These are phyloP conservation scores for Eurosta solidaginis DNA, from an alignment of 1,140 invertebrate genomes.

Conservation along the genomic window DNA sequence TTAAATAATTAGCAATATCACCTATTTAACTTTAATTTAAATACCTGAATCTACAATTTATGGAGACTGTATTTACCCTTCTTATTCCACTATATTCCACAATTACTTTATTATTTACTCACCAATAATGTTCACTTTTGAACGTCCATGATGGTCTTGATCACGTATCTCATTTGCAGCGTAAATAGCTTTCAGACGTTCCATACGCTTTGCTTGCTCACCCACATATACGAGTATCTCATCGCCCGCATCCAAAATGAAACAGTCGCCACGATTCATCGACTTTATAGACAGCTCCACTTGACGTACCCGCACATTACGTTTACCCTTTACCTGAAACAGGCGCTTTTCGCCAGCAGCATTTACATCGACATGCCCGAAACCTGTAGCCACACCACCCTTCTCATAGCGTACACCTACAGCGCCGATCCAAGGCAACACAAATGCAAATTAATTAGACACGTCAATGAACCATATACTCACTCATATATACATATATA, in stretches of 20 bases:
- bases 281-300: constrained; percentile 75
- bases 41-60: no score
- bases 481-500: no score
- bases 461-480: not conserved
- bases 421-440: not conserved
- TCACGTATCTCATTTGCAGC: constrained; percentile 82
- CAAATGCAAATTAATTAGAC: constrained; percentile 19
- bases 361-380: constrained; percentile 80
- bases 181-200: constrained; percentile 76
- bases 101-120: no score
- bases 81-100: no score
- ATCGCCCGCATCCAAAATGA: constrained; percentile 81
- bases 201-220: constrained; percentile 69
- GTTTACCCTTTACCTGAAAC: constrained; percentile 89
- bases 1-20: no score
- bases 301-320: constrained; percentile 80
- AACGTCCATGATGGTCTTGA: constrained; percentile 81
- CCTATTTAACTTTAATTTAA: no score
- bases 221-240: constrained; percentile 82
- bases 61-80: no score
- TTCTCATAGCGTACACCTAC: constrained; percentile 75
- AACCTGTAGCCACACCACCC: constrained; percentile 82
- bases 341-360: constrained; percentile 74
- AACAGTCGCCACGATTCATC: constrained; percentile 90
- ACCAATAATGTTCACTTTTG: constrained; percentile 76